phyloP scores from a whole-genome alignment of 2,888 invertebrate species.

The Timema cristinae region DNA sequence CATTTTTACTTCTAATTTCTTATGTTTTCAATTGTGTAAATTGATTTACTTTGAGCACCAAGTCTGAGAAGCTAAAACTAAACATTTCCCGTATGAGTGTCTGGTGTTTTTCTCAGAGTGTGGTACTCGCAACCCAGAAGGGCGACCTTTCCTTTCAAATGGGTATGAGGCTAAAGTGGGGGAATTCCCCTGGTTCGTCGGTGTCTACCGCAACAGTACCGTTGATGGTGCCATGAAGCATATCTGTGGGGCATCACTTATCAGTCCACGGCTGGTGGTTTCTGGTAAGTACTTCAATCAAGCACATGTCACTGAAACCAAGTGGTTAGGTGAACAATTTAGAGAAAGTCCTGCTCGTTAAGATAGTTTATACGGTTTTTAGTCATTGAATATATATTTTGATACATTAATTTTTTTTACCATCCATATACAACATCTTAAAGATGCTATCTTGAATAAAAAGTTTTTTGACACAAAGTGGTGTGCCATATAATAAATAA shows the following conservation, averaged over 20 bases:
- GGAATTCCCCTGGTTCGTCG: slow-evolving; percentile 39
- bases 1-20: neutral
- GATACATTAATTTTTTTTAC: neutral
- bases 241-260: slow-evolving; percentile 37
- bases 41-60: neutral
- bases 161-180: slow-evolving; percentile 35
- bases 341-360: too few species aligned
- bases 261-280: slow-evolving; percentile 35
- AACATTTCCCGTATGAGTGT: neutral
- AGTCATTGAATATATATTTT: neutral
- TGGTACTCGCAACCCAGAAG: slow-evolving; percentile 34
- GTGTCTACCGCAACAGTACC: slow-evolving; percentile 32
- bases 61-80: neutral
- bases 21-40: neutral
- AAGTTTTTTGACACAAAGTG: too few species aligned
- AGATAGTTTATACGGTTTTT: neutral
- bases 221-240: slow-evolving; percentile 28
- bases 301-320: too few species aligned
- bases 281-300: slow-evolving; percentile 31
- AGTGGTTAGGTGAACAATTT: too few species aligned
- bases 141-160: slow-evolving; percentile 35
- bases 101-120: slow-evolving; percentile 32
- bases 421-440: too few species aligned
- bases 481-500: too few species aligned
- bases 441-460: too few species aligned